Base-by-base conservation (phyloP, 1,140 invertebrate species). In the Metopolophium dirhodum region DNA sequence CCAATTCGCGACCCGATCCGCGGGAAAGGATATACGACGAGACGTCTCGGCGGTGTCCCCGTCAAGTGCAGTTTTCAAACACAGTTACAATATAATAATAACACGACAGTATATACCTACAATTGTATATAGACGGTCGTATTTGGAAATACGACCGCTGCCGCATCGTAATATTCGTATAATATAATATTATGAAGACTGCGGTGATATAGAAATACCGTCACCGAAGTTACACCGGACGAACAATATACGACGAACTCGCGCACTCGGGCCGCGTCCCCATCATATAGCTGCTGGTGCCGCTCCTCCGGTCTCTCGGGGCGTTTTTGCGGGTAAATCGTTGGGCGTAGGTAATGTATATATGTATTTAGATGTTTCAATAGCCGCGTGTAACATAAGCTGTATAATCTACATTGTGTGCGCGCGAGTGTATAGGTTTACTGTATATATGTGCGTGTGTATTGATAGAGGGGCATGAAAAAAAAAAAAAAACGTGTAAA, bases 241-340 rank as follows among this genome's bases (percentile, higher is more conserved):
- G n/a, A 54, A 51, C 49, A 26, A 57, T 49, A 30, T 8, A 22
- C 22, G 18, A n/a, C 49, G 47, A 20, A 22, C 30, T 41, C 83
- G 23, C 41, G 11, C 3, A 23, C 87, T 6, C 49, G 87, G 51
- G 22, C 26, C 7, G 83, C 37, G 23, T 86, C 37, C 83, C 26
- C n/a, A n/a, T 68, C 30, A 0, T 61, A 30, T 23, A 68, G 61
- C 30, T n/a, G 45, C 41, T 41, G 26, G 9, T 11, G 85, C 23
- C 0, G n/a, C n/a, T 14, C 0, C 68, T 77, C 22, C 26, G 45
- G 85, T 47, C 45, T 87, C 45, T 45, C 37, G 77, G 91, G 82
- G 82, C 91, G 91, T 93, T 93, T 93, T 93, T 85, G 91, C 91
- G 91, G 91, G 35, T 85, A 83, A 92, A 85, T 51, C 90, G 90